Conservation (phyloP, 2,113 vertebrate genomes). For the Verasper variegatus region DNA sequence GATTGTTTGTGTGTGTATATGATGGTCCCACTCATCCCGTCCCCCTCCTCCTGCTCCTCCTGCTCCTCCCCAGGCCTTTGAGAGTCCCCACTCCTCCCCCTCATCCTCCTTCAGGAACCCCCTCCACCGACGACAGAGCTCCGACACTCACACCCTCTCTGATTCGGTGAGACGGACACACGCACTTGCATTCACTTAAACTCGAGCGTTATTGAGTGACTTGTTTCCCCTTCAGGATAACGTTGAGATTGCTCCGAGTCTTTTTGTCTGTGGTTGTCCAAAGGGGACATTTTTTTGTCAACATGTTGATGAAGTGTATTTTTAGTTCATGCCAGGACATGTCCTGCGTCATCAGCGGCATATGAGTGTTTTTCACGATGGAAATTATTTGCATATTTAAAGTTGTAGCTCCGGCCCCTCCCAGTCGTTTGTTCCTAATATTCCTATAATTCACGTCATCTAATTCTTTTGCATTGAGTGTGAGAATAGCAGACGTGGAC, state of each 20-base stretch:
- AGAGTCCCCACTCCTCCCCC: slow-evolving; percentile 91
- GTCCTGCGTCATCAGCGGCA: no score
- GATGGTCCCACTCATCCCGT: slow-evolving; percentile 50
- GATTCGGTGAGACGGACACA: slow-evolving; percentile 83
- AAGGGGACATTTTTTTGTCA: no score
- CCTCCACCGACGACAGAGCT: slow-evolving; percentile 83
- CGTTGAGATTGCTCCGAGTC: no score
- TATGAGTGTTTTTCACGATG: no score
- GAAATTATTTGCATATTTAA: no score
- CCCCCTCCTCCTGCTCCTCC: slow-evolving; percentile 52
- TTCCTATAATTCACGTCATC: not conserved
- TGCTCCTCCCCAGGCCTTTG: slow-evolving; percentile 72
- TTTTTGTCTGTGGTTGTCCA: no score
- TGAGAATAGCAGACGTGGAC: no score
- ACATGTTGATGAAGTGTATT: no score
- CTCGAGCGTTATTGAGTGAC: not conserved
- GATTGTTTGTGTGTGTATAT: slow-evolving; percentile 30
- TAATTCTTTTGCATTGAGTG: not conserved
- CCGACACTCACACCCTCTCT: slow-evolving; percentile 67
- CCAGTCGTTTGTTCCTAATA: not conserved
- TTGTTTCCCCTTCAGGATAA: no score
- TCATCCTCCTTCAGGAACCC: slow-evolving; percentile 77
- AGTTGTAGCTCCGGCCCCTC: not conserved
- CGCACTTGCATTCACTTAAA: slow-evolving; percentile 12
- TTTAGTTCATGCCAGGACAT: no score